Evolutionary conservation across 2,113 vertebrate genomes (phyloP).

Genomic region (Bambusicola thoracicus): DNA sequence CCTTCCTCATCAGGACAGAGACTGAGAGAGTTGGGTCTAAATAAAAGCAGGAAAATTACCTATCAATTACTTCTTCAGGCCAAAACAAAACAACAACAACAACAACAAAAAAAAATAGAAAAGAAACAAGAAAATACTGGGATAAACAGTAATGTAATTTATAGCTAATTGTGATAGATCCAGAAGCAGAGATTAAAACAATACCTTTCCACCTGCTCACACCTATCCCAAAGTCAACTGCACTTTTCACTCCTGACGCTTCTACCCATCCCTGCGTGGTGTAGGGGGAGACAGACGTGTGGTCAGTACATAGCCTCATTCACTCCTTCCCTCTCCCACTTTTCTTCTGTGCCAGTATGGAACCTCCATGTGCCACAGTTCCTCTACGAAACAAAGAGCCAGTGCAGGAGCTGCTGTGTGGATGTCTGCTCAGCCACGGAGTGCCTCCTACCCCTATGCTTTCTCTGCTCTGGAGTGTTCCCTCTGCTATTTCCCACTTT

Average conservation of each 20-base stretch:
- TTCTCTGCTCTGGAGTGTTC: background rate
- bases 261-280: background rate
- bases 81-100: too few relatives aligned
- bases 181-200: background rate
- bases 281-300: background rate
- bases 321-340: background rate
- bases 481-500: background rate
- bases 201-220: background rate
- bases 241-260: background rate
- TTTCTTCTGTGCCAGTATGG: background rate
- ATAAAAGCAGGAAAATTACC: background rate
- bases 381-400: background rate
- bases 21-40: background rate
- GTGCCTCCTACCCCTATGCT: background rate
- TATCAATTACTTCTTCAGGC: background rate
- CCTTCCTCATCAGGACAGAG: fast-evolving
- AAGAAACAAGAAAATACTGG: background rate
- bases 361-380: background rate
- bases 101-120: background rate
- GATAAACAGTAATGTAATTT: background rate
- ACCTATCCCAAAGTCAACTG: background rate
- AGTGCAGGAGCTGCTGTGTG: too few relatives aligned
- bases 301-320: background rate
- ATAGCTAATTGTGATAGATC: background rate
- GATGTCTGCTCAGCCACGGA: background rate